Evolutionary conservation across 2,888 invertebrate species (phyloP), one percentile per base, ranked within the genome.

Genomic region (Smittia sp.): DNA sequence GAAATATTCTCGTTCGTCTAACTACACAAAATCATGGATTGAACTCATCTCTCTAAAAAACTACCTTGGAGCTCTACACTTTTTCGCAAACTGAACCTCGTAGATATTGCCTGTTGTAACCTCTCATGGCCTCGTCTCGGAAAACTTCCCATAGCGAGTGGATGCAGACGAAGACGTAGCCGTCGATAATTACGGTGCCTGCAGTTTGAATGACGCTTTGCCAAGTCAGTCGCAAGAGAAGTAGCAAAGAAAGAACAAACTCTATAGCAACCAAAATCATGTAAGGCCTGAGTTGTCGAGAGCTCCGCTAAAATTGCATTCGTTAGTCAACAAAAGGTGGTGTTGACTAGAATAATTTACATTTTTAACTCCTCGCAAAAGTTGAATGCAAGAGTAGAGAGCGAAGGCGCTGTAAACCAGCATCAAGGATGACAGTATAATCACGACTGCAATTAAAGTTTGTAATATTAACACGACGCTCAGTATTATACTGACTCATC

Each of bases 101-200:
- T 18, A 22, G 58, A 22, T 58, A 58, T 18, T 58, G 58, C 6
- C 58, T 20, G 22, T 58, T 58, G 22, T 58, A n/a, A 18, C 58
- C 32, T 22, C 65, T 27, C 65, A 65, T 65, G 13, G 25, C 58
- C 22, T 58, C 58, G 22, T 58, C 58, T 41, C 38, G 9, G 39
- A 67, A 38, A 18, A 32, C 1, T 22, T 32, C 27, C 20, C 38
- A 67, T 6, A 67, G 9, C 1, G 67, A 67, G 24, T 67, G 11
- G 11, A 67, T 38, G 67, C 67, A 67, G 22, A 67, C n/a, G n/a
- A 39, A 67, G 9, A 67, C 3, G 39, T 67, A 67, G 20, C 13
- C 41, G 39, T 67, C 41, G 20, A 67, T 67, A 3, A 41, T 41
- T 2, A 20, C 11, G 1, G 18, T 18, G 13, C 25, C n/a, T 11